A percentile compares a stretch with the other conserved stretches of the same genome.
These are phyloP conservation scores for Chrysopilus asiliformis DNA, from an alignment of 2,888 invertebrate species.

Conservation along the genomic window DNA sequence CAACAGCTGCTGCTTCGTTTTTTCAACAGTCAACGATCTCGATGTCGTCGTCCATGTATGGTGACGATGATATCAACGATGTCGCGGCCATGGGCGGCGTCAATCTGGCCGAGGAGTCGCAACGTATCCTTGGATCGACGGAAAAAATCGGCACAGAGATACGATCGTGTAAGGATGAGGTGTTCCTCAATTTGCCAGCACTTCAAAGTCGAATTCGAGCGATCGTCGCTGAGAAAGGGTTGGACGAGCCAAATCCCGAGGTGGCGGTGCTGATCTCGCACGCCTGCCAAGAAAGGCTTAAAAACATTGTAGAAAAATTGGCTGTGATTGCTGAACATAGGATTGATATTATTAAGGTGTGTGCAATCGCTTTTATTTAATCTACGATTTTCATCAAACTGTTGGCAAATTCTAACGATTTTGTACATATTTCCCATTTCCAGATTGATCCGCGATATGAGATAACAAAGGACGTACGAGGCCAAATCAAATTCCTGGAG, in stretches of 20 bases:
- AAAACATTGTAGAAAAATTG: conserved; percentile 80
- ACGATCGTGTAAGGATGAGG: conserved; percentile 85
- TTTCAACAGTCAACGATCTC: conserved; percentile 40
- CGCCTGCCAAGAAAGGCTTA: conserved; percentile 85
- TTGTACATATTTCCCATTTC: conserved; percentile 10
- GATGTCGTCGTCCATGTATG: conserved; percentile 42
- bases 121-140: conserved; percentile 81
- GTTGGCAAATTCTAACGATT: neutral
- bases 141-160: conserved; percentile 83
- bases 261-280: conserved; percentile 86
- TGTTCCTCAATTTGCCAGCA: conserved; percentile 63
- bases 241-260: conserved; percentile 73
- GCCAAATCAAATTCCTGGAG: conserved; percentile 93
- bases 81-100: conserved; percentile 99
- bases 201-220: conserved; percentile 66
- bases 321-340: conserved; percentile 90
- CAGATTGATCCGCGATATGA: conserved; percentile 81
- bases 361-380: conserved; percentile 1
- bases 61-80: conserved; percentile 95
- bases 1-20: conserved; percentile 34
- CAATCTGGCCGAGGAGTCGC: conserved; percentile 90
- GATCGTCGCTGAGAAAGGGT: conserved; percentile 57
- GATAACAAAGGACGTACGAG: conserved; percentile 73
- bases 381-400: neutral
- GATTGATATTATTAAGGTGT: conserved; percentile 78